phyloP scores from a whole-genome alignment of 1,140 invertebrate genomes.

The Tribolium castaneum region DNA sequence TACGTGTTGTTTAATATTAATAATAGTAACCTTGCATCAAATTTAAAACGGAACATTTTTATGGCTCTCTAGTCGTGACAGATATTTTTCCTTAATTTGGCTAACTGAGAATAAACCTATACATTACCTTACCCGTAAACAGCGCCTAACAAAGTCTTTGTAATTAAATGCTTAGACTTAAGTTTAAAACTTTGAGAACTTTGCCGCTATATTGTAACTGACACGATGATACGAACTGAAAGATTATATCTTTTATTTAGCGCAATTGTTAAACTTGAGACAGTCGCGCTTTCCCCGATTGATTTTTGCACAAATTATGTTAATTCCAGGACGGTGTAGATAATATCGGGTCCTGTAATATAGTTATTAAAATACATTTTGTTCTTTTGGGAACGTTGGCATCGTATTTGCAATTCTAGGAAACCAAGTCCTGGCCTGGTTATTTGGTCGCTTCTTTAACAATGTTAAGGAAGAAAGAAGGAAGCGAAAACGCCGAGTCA shows the following conservation, averaged over 20 bases:
- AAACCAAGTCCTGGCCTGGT: too few species aligned
- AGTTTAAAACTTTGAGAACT: slow-evolving; percentile 16
- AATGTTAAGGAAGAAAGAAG: slow-evolving; percentile 6
- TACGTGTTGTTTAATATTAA: not conserved
- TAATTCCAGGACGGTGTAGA: not conserved
- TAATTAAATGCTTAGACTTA: slow-evolving; percentile 29
- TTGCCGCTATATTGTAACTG: slow-evolving; percentile 16
- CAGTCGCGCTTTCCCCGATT: not conserved
- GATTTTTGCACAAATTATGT: not conserved
- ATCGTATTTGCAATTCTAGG: not conserved
- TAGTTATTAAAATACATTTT: slow-evolving; percentile 21
- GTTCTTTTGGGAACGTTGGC: not conserved
- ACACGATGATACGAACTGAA: slow-evolving; percentile 10
- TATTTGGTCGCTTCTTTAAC: not conserved
- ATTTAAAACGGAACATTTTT: slow-evolving; percentile 10
- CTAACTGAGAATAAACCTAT: slow-evolving; percentile 1
- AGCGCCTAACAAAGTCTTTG: slow-evolving; percentile 22
- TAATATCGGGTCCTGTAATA: not conserved
- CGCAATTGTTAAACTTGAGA: not conserved
- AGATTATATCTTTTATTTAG: slow-evolving; percentile 18
- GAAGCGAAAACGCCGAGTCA: slow-evolving; percentile 37
- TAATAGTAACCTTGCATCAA: not conserved
- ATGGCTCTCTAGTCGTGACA: not conserved
- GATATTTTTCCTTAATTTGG: too few species aligned
- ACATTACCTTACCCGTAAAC: slow-evolving; percentile 2